Evolutionary conservation across 2,888 invertebrate genomes (phyloP), one percentile per base, ranked within the genome.

Genomic region (Drosophila engyochracea): DNA sequence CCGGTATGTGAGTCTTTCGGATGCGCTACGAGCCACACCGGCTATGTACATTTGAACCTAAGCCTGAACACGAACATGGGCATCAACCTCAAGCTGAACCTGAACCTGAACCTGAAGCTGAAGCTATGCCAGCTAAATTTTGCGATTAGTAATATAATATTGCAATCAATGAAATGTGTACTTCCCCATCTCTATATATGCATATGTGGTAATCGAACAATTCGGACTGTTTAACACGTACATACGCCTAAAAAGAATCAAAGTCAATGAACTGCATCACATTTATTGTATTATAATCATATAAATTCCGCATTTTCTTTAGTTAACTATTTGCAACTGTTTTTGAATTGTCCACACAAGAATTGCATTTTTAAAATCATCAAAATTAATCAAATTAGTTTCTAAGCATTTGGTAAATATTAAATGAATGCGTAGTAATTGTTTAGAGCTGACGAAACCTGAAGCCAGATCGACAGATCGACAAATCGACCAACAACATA

Each of bases 381-480:
- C 28, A 28, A 28, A 28, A 28, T 3, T 3, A 28, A 4, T 47
- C 16, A 9, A 16, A 16, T 4, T 25, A 9, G 25, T 9, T 47
- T 25, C 16, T 47, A 16, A 47, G 16, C 22, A 47, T 25, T 47
- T 60, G 59, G 63, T 47, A 66, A 16, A 3, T 31, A 16, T 4
- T 44, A 58, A 37, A 49, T 58, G 37, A 74, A 53, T 35, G 67
- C 68, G 75, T 59, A 67, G 41, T 53, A 25, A 16, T 31, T 30
- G 67, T 47, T 57, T 14, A 12, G 28, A 22, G 28, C 54, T 44
- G 28, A 22, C 35, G 51, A 51, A 73, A 28, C 35, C 30, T 41
- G 55, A 64, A 22, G 49, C 41, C 71, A 33, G 10, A 51, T 19
- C 31, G 31, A 9, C 31, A 53, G 28, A 62, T 73, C 51, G 51